Base-by-base conservation (phyloP, 2,888 invertebrate species). In the Ecliptopera silaceata region DNA sequence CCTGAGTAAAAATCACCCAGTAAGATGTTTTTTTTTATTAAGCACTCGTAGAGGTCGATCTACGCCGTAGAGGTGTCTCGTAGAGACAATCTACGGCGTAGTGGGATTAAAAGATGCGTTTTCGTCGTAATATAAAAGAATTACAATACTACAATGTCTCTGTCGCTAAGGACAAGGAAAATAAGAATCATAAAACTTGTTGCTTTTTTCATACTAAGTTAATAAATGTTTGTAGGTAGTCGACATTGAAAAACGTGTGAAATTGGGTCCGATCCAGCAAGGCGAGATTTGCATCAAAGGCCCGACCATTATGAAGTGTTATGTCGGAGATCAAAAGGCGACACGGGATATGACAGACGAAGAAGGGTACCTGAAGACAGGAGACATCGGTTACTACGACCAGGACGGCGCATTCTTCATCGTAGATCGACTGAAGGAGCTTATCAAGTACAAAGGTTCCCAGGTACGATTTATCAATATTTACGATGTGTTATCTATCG, bases 391-490 rank as follows among this genome's bases (percentile, higher is more conserved):
- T 0, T 84, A 80, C 66, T 87, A 82, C 49, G 86, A 87, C 55
- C 51, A 71, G n/a, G 86, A 87, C 15, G 84, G 84, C 0, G 80
- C 73, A 57, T 79, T 87, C 70, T 86, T 81, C 57, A 77, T 87
- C 8, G 82, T 85, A 13, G 86, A 87, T 53, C 64, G 86, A 11
- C 65, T 86, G 8, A 87, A 87, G 56, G 86, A 87, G 62, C 74
- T 87, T 5, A 86, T 87, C 56, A 87, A 87, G 63, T 87, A 86
- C 57, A 87, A 87, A 54, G 84, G 84, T 5, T 46, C 64, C 45
- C 94, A 95, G 92, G 94, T 93, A 71, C 5, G 17, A n/a, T 38
- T 36, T 36, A 34, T 20, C 20, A n/a, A 34, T 13, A 29, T 13
- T 26, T 42, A 42, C 1, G 10, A 6, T 26, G 10, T 26, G 10